Conservation (phyloP, 2,113 vertebrate species). For the Hippoglossus stenolepis region DNA sequence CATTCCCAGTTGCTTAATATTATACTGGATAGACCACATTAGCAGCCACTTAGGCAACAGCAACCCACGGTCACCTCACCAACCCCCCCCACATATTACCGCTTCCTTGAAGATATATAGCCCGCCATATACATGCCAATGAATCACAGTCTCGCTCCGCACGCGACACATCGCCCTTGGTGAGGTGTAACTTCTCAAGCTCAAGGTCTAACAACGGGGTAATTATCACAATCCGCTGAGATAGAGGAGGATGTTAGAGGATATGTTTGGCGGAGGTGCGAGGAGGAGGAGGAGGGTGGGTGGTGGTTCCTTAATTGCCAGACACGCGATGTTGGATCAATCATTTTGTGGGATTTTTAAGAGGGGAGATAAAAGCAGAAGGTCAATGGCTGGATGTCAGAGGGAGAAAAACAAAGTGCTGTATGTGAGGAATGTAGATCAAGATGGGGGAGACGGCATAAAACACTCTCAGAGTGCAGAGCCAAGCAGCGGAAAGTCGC, state of each 20-base stretch:
- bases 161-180: constrained; percentile 63
- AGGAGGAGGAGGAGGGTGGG: neutral
- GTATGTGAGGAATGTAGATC: constrained; percentile 19
- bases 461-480: neutral
- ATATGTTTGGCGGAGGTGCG: constrained; percentile 31
- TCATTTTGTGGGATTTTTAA: constrained; percentile 45
- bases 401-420: constrained; percentile 12
- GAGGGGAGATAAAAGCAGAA: constrained; percentile 37
- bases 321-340: constrained; percentile 11
- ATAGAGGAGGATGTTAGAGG: constrained; percentile 38
- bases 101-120: constrained; percentile 62
- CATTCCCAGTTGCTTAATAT: constrained; percentile 43
- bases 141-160: constrained; percentile 58
- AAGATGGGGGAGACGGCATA: neutral
- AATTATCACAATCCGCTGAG: constrained; percentile 68
- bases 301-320: constrained; percentile 43
- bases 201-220: constrained; percentile 71
- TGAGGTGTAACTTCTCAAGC: constrained; percentile 65
- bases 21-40: constrained; percentile 53
- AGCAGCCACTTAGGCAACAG: constrained; percentile 60
- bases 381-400: constrained; percentile 41
- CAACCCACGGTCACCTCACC: constrained; percentile 11
- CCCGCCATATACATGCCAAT: constrained; percentile 64
- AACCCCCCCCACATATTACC: constrained; percentile 43
- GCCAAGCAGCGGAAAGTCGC: constrained; percentile 7